These are phyloP conservation scores for Neopipo cinnamomea DNA, from an alignment of 2,113 vertebrate species.

Conservation along the genomic window DNA sequence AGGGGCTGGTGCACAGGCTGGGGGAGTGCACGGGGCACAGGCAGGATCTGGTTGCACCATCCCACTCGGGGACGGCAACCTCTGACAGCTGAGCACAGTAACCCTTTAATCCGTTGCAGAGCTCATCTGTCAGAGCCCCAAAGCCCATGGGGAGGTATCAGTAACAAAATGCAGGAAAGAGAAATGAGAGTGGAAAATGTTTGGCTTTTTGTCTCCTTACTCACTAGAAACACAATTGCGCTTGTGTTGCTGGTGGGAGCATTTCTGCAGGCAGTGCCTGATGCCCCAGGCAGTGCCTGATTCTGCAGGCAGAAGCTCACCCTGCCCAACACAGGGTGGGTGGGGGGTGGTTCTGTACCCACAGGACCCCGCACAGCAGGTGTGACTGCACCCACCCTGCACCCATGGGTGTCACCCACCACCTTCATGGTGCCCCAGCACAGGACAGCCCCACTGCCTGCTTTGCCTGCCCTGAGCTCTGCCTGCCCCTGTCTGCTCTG, in stretches of 20 bases:
- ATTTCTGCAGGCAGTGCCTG: neutral
- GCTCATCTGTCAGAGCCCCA: constrained; percentile 65
- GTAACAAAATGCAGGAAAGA: constrained; percentile 62
- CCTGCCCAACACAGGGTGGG: accelerated
- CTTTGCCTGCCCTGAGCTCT: neutral
- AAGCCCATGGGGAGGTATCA: constrained; percentile 59
- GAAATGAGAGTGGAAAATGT: constrained; percentile 62
- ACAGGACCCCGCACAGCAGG: accelerated
- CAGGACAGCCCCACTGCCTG: neutral
- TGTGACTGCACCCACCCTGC: accelerated
- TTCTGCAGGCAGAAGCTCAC: neutral
- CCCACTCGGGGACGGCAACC: constrained; percentile 12
- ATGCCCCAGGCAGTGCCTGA: accelerated
- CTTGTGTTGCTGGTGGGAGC: neutral
- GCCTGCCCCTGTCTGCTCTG: neutral
- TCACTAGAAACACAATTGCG: constrained; percentile 11
- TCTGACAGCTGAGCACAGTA: constrained; percentile 67
- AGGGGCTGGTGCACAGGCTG: neutral
- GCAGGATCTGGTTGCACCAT: constrained; percentile 24
- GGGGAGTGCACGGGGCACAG: neutral
- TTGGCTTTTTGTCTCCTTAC: constrained; percentile 57
- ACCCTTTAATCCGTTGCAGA: constrained; percentile 66
- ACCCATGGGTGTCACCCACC: neutral
- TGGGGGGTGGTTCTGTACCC: no score
- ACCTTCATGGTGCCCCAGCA: neutral